These are phyloP conservation scores for Protosalanx chinensis DNA, from an alignment of 2,797 vertebrate species.

Conservation along the genomic window DNA sequence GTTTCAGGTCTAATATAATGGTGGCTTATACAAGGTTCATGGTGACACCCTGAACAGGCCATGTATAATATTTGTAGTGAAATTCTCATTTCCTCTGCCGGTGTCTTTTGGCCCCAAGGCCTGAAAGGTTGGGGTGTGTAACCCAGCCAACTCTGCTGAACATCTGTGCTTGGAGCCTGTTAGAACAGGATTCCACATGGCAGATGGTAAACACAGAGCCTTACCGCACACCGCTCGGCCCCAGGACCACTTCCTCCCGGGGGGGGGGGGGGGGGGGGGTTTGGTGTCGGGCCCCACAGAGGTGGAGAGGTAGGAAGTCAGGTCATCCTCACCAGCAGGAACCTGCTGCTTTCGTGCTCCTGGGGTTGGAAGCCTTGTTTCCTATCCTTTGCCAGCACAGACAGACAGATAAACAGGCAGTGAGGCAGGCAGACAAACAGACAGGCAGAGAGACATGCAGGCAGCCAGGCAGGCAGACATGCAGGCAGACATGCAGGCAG, in stretches of 20 bases:
- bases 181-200: neutral
- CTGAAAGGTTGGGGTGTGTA: slow-evolving; percentile 20
- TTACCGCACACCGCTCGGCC: slow-evolving; percentile 28
- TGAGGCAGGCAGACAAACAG: neutral
- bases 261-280: slow-evolving; percentile 33
- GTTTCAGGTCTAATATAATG: neutral
- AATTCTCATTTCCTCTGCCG: slow-evolving; percentile 21
- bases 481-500: neutral
- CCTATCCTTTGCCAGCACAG: neutral
- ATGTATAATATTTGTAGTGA: slow-evolving; percentile 20
- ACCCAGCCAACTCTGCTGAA: slow-evolving; percentile 26
- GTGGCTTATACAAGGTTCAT: neutral
- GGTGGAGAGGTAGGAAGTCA: neutral
- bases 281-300: slow-evolving; percentile 22
- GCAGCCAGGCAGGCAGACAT: neutral
- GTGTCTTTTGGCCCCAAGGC: slow-evolving; percentile 16
- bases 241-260: slow-evolving; percentile 55
- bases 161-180: slow-evolving; percentile 12
- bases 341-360: neutral
- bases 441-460: neutral
- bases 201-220: slow-evolving; percentile 20
- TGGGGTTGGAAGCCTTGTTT: neutral
- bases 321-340: neutral
- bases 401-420: neutral
- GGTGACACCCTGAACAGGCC: neutral